These are phyloP conservation scores for Felis chaus DNA, from an alignment of 2,113 vertebrate genomes.

Conservation along the genomic window DNA sequence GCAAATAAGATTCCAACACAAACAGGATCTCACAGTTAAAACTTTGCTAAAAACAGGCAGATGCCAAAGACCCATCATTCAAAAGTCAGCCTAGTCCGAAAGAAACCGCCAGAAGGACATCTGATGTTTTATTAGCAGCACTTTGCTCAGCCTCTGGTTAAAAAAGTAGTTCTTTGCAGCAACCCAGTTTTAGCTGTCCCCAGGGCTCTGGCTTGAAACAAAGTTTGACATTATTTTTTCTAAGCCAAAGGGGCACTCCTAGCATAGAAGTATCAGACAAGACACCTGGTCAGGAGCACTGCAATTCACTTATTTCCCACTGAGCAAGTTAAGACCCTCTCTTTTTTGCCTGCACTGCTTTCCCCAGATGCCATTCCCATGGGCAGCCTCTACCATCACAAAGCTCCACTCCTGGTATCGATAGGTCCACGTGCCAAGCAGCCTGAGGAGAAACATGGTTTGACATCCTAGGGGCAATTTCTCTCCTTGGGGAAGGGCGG, in stretches of 20 bases:
- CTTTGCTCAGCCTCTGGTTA: slow-evolving; percentile 13
- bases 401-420: not conserved
- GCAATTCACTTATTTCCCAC: not conserved
- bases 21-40: not conserved
- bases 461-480: slow-evolving; percentile 26
- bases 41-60: not conserved
- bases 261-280: not conserved
- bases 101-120: slow-evolving; percentile 23
- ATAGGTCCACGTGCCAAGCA: not conserved
- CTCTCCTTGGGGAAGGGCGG: not conserved
- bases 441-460: slow-evolving; percentile 7
- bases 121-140: slow-evolving; percentile 13
- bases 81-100: not conserved
- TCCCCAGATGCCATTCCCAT: not conserved
- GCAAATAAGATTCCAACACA: not conserved
- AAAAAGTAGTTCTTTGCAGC: slow-evolving; percentile 38
- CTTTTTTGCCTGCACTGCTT: not conserved
- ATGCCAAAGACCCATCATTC: not conserved
- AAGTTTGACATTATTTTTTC: slow-evolving; percentile 35
- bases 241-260: slow-evolving; percentile 26
- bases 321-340: slow-evolving; percentile 33
- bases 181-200: slow-evolving; percentile 38
- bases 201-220: slow-evolving; percentile 23
- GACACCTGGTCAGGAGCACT: not conserved
- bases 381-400: not conserved